These are phyloP conservation scores for Ataeniobius toweri DNA, from an alignment of 2,797 vertebrate species.

Conservation along the genomic window DNA sequence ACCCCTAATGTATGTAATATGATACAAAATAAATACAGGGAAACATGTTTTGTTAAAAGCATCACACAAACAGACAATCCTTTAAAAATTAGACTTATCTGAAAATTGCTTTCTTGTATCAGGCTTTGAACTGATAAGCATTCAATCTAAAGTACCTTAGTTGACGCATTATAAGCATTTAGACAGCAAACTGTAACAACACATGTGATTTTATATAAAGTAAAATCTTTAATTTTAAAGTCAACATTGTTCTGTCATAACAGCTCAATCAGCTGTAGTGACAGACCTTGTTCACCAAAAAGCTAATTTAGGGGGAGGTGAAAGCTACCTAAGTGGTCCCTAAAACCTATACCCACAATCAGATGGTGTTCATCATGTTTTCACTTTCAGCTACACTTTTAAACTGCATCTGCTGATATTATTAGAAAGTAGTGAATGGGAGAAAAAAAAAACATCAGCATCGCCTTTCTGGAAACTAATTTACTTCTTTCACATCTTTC, in stretches of 20 bases:
- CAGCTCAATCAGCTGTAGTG: background rate
- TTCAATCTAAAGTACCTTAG: too few relatives aligned
- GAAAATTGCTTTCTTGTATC: background rate
- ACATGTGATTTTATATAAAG: background rate
- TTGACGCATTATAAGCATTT: too few relatives aligned
- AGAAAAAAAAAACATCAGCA: background rate
- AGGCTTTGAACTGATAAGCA: too few relatives aligned
- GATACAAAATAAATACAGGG: background rate
- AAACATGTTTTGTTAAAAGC: background rate
- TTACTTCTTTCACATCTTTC: background rate
- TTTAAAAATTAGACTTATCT: background rate
- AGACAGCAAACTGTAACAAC: too few relatives aligned
- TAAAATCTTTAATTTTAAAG: background rate
- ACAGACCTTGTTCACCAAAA: slow-evolving; percentile 3
- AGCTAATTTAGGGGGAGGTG: slow-evolving; percentile 4
- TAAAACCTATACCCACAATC: slow-evolving; percentile 11
- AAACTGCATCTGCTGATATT: too few relatives aligned
- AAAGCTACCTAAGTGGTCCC: slow-evolving; percentile 9
- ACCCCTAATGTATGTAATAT: background rate
- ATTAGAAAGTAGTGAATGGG: background rate
- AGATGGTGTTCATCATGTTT: slow-evolving; percentile 8
- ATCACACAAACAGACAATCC: background rate
- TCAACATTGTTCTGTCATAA: background rate
- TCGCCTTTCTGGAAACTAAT: slow-evolving; percentile 1
- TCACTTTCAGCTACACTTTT: background rate